Base-by-base conservation (phyloP, 1,140 invertebrate genomes). In the Scylla paramamosain region DNA sequence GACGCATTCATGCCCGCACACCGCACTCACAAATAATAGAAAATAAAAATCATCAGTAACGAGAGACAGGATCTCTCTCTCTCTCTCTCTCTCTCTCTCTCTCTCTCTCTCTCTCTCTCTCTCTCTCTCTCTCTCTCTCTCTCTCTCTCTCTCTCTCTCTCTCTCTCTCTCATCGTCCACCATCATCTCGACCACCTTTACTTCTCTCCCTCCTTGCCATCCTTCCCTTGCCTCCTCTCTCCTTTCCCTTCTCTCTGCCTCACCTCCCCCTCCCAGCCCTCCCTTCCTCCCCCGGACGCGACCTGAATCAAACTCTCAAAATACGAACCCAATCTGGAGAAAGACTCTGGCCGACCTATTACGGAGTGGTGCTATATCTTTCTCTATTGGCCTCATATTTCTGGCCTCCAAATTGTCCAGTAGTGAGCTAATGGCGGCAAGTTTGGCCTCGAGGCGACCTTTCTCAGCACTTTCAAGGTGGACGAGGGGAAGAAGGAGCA, bases 361-460 rank as follows among this genome's bases (percentile, higher is more conserved):
- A 83, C 48, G 82, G 91, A 45, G 77, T 45, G 20, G 14, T 82
- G 32, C 91, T 93, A 83, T 93, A 93, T 93, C 91, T 93, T 45
- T 93, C 32, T 59, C 91, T 93, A 93, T 84, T 93, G 91, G 91
- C 83, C 91, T 93, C 91, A 46, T 84, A 86, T 48, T 84, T 93
- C 91, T 84, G 32, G 89, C 91, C 52, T 4, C 12, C 28, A 86
- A 86, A 93, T 86, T 93, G 91, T 86, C 67, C 67, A 46, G 77
- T 28, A 48, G 45, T 29, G 48, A 59, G 48, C 39, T 48, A 29
- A 91, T 29, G 46, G 89, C 8, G 86, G 45, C 52, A 46, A 88
- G 28, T 45, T 77, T 77, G 67, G 67, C 67, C 67, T 77, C 67
- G 20, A 77, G 20, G 67, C 67, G 67, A 77, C 84, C 84, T 87